A percentile compares a stretch with the other conserved stretches of the same genome.
Evolutionary conservation across 2,797 vertebrate genomes (phyloP).

Genomic region (Decapterus maruadsi): DNA sequence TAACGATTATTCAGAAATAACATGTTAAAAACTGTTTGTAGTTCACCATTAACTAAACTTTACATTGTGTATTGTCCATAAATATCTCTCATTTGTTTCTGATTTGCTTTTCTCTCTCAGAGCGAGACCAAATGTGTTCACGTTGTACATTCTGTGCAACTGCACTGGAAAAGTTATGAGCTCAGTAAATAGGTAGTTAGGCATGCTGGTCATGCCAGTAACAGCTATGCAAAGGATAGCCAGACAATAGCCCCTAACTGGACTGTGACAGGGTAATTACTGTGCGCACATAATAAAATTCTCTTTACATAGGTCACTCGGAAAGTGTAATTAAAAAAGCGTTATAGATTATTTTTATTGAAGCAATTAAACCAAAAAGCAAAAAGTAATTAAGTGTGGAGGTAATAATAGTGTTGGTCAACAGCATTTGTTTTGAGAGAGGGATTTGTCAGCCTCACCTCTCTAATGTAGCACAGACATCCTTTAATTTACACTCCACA

Average conservation of each 20-base stretch:
- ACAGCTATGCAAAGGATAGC: conserved; percentile 91
- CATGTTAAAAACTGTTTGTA: conserved; percentile 11
- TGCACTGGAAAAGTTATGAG: conserved; percentile 88
- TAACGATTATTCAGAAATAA: background rate
- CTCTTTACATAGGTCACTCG: conserved; percentile 97
- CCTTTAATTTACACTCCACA: conserved; percentile 89
- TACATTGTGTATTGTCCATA: background rate
- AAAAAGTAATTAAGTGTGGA: conserved; percentile 94
- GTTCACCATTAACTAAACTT: conserved; percentile 9
- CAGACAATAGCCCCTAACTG: conserved; percentile 97
- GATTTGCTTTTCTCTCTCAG: conserved; percentile 83
- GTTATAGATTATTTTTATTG: conserved; percentile 99
- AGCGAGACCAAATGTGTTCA: conserved; percentile 88
- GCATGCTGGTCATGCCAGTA: conserved; percentile 92
- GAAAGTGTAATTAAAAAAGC: conserved; percentile 99
- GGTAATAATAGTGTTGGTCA: conserved; percentile 99
- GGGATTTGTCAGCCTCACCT: conserved; percentile 90
- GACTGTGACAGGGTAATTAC: conserved; percentile 99
- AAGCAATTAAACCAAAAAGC: conserved; percentile 99
- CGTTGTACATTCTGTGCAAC: conserved; percentile 88
- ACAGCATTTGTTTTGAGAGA: conserved; percentile 94
- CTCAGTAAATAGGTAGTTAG: conserved; percentile 90
- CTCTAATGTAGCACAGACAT: conserved; percentile 83
- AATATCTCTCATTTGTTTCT: background rate
- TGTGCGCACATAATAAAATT: conserved; percentile 96